Evolutionary conservation across 2,888 invertebrate species (phyloP).

Genomic region (Trichogramma evanescens): DNA sequence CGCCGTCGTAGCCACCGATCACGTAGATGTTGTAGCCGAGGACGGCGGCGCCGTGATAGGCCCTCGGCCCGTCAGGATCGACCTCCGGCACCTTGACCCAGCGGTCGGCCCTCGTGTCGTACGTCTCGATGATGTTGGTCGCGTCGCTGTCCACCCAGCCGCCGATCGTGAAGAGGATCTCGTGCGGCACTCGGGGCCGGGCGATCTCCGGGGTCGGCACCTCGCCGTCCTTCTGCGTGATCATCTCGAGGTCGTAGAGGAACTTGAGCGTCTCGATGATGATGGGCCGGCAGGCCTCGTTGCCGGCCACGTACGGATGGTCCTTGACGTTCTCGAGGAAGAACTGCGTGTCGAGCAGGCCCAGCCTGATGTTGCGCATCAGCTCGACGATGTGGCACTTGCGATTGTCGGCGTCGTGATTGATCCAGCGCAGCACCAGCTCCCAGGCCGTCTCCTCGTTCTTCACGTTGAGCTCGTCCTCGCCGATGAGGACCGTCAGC

Average conservation of each 20-base stretch:
- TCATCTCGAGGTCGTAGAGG: slow-evolving; percentile 86
- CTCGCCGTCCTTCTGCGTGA: slow-evolving; percentile 70
- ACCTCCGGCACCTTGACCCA: slow-evolving; percentile 79
- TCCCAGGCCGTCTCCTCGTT: slow-evolving; percentile 86
- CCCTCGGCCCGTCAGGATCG: slow-evolving; percentile 77
- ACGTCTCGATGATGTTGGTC: slow-evolving; percentile 69
- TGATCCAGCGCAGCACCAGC: slow-evolving; percentile 79
- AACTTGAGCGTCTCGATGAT: slow-evolving; percentile 88
- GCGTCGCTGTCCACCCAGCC: slow-evolving; percentile 63
- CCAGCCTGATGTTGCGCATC: slow-evolving; percentile 73
- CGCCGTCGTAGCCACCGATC: slow-evolving; percentile 90
- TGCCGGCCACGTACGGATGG: slow-evolving; percentile 76
- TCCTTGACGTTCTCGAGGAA: slow-evolving; percentile 86
- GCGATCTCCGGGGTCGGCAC: slow-evolving; percentile 79
- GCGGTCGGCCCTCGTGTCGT: slow-evolving; percentile 81
- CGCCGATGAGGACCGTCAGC: slow-evolving; percentile 67
- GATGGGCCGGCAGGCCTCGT: slow-evolving; percentile 77
- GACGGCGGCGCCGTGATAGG: slow-evolving; percentile 90
- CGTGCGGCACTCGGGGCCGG: slow-evolving; percentile 77
- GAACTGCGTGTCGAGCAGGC: slow-evolving; percentile 79
- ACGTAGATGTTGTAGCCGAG: slow-evolving; percentile 78
- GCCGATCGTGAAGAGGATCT: slow-evolving; percentile 78
- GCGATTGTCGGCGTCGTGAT: slow-evolving; percentile 65
- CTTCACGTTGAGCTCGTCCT: slow-evolving; percentile 79
- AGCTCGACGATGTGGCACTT: slow-evolving; percentile 69